phyloP scores from a whole-genome alignment of 2,888 invertebrate genomes.

The Chironomus tentans region DNA sequence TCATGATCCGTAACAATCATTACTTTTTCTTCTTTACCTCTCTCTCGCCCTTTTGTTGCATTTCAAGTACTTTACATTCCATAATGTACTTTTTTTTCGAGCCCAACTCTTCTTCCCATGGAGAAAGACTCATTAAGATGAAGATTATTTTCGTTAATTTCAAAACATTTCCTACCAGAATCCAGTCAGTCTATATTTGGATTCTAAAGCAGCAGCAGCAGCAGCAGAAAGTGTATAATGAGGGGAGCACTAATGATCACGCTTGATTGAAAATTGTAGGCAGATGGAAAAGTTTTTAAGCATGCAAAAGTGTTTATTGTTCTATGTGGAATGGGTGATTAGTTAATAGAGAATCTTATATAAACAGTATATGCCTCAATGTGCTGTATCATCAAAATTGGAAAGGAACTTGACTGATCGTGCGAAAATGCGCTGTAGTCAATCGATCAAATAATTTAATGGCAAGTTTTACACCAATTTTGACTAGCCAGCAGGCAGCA shows the following conservation, averaged over 20 bases:
- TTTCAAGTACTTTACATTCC: not conserved
- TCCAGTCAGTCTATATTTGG: not conserved
- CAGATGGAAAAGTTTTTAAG: not conserved
- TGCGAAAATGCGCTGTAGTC: too few relatives aligned
- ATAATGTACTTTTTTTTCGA: not conserved
- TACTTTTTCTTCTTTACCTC: not conserved
- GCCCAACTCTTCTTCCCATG: too few relatives aligned
- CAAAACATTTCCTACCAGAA: too few relatives aligned
- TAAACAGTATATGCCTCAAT: too few relatives aligned
- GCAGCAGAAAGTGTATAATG: not conserved
- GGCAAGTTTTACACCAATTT: too few relatives aligned
- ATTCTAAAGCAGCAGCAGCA: not conserved
- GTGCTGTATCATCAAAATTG: too few relatives aligned
- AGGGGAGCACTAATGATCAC: conserved; percentile 9
- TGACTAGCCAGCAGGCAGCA: not conserved
- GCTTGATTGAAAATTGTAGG: conserved; percentile 5
- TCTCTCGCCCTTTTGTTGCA: not conserved
- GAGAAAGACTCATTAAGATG: too few relatives aligned
- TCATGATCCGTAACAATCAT: not conserved
- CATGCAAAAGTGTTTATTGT: not conserved
- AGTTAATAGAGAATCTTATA: too few relatives aligned
- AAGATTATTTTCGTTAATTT: too few relatives aligned
- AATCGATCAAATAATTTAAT: too few relatives aligned
- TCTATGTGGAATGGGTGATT: not conserved
- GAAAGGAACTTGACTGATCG: too few relatives aligned